These are phyloP conservation scores for Sceloporus tristichus DNA, from an alignment of 2,113 vertebrate genomes.

Conservation along the genomic window DNA sequence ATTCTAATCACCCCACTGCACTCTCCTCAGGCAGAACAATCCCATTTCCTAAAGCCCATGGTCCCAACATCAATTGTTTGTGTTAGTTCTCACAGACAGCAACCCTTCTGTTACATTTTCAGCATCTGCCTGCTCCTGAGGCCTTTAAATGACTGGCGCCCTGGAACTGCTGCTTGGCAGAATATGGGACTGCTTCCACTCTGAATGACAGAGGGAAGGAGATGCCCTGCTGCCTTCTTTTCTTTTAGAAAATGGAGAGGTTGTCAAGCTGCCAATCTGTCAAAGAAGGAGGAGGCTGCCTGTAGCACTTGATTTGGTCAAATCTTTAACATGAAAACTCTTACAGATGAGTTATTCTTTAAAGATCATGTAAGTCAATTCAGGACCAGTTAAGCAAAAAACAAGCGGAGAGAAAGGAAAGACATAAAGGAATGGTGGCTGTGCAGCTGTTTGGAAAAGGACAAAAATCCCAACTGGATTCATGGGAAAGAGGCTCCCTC, in stretches of 20 bases:
- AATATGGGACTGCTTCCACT: constrained; percentile 44
- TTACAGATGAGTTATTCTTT: constrained; percentile 65
- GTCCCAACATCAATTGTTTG: constrained; percentile 42
- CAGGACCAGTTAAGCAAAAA: constrained; percentile 34
- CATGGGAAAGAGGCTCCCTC: constrained; percentile 5
- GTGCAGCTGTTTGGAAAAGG: constrained; percentile 49
- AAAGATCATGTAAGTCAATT: constrained; percentile 49
- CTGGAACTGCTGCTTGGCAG: constrained; percentile 21
- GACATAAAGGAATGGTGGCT: constrained; percentile 37
- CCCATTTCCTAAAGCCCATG: constrained; percentile 31
- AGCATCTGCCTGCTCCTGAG: constrained; percentile 30
- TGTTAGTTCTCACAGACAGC: constrained; percentile 56
- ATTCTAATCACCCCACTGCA: background rate
- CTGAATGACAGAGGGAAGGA: constrained; percentile 55
- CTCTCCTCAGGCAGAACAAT: constrained; percentile 27
- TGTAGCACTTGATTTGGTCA: constrained; percentile 56
- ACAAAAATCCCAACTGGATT: constrained; percentile 45
- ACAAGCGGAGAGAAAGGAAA: constrained; percentile 44
- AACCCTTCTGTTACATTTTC: constrained; percentile 52
- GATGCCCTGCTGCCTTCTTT: constrained; percentile 65
- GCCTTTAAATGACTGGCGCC: constrained; percentile 42
- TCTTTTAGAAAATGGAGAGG: constrained; percentile 70
- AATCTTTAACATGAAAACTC: constrained; percentile 60
- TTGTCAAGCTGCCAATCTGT: constrained; percentile 69
- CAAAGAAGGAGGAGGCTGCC: constrained; percentile 50